Evolutionary conservation across 2,113 vertebrate species (phyloP), one percentile per base, ranked within the genome.

Genomic region (Toxotes jaculatrix): DNA sequence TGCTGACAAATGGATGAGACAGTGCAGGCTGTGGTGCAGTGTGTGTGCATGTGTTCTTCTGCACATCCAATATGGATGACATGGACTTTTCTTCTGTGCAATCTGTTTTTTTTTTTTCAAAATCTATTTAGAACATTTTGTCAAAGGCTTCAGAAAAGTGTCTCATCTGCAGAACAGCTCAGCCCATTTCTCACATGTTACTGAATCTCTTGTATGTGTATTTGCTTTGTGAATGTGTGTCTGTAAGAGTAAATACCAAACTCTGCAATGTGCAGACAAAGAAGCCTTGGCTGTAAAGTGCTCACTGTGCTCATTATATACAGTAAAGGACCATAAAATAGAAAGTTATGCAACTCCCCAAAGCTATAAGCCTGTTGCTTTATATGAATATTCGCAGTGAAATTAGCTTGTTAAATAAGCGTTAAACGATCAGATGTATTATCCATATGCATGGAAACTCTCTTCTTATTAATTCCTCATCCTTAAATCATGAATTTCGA

Each of bases 1-100:
- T 76, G 65, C 56, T 68, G 51, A 82, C 64, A 78, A 70, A 84
- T 66, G 17, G 31, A 74, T 56, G 47, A 66, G 68, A 77, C 45
- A 59, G 23, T 27, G 10, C 60, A 45, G 74, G 43, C 57, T 63
- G 55, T 49, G 49, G 42, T 67, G 68, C 40, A 27, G 32, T 66
- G 31, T 64, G 53, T 74, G 68, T 45, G 42, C 27, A 61, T 60
- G 63, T 81, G 43, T 79, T 67, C 19, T 49, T 73, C 66, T 76
- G 59, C 59, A 45, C 2, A 17, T 61, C 17, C 45, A 70, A 19
- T 49, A 27, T 23, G 16, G 65, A 64, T 36, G 43, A 45, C 17
- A 43, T 21, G 0, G 13, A 81, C 57, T 51, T 64, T 34, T 21
- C 40, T 61, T 12, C 11, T 5, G 5, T 27, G 11, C 57, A 38